A percentile compares a stretch with the other conserved stretches of the same genome.
These are phyloP conservation scores for Euplexia lucipara DNA, from an alignment of 2,888 invertebrate genomes.

Conservation along the genomic window DNA sequence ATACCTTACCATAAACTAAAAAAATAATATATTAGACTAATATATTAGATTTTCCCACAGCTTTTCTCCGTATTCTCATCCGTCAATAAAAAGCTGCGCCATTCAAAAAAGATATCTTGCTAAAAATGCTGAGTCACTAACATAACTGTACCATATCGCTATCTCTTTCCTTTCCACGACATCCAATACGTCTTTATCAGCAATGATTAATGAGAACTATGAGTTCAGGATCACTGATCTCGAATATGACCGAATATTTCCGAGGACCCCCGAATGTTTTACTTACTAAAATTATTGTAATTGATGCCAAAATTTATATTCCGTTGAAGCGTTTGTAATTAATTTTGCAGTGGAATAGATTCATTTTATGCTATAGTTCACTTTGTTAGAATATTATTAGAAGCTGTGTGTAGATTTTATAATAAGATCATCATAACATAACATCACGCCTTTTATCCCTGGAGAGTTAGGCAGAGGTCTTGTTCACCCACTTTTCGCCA, in stretches of 20 bases:
- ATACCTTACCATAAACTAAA: too few relatives aligned
- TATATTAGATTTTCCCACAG: too few relatives aligned
- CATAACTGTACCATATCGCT: background rate
- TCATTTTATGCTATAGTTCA: conserved; percentile 10
- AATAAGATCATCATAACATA: too few relatives aligned
- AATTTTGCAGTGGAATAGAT: conserved; percentile 19
- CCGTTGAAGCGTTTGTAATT: conserved; percentile 21
- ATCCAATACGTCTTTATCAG: conserved; percentile 46
- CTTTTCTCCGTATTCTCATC: conserved; percentile 4
- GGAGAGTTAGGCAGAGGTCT: too few relatives aligned
- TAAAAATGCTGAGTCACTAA: conserved; percentile 26
- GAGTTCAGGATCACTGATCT: conserved; percentile 32
- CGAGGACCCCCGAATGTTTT: conserved; percentile 30
- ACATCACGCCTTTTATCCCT: too few relatives aligned
- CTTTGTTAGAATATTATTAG: background rate
- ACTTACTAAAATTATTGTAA: conserved; percentile 43
- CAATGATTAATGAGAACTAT: conserved; percentile 60
- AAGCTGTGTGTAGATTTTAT: background rate
- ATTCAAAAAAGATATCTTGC: conserved; percentile 10
- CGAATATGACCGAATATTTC: conserved; percentile 30
- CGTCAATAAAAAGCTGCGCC: conserved; percentile 28
- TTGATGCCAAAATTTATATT: conserved; percentile 36
- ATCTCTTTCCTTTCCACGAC: conserved; percentile 7
- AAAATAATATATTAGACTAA: too few relatives aligned
- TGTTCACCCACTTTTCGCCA: too few relatives aligned